These are phyloP conservation scores for Chrysolina oricalcia DNA, from an alignment of 2,888 invertebrate genomes.

Conservation along the genomic window DNA sequence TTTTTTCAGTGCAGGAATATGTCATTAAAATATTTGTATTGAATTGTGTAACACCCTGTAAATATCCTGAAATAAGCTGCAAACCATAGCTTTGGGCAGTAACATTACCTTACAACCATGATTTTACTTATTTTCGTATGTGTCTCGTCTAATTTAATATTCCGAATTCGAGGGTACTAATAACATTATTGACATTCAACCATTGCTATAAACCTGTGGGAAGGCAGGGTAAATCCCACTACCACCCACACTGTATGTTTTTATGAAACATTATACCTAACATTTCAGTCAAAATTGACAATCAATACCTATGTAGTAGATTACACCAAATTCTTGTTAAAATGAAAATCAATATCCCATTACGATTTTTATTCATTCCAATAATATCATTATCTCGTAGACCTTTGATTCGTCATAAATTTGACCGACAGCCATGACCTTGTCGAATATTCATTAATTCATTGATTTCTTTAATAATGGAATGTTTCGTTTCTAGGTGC, in stretches of 20 bases:
- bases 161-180: no score
- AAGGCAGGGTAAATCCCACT: no score
- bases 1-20: no score
- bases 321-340: constrained; percentile 8
- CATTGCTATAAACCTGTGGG: no score
- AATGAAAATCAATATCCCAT: constrained; percentile 9
- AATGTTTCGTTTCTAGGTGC: constrained; percentile 12
- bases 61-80: no score
- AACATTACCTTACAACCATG: no score
- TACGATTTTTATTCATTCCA: neutral
- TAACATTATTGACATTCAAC: no score
- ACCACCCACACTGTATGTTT: neutral
- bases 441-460: neutral
- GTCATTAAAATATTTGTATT: no score
- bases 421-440: neutral
- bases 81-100: no score
- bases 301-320: neutral
- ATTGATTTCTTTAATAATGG: constrained; percentile 15
- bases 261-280: neutral
- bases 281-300: constrained; percentile 4
- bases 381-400: neutral
- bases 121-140: no score
- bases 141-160: no score
- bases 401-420: neutral
- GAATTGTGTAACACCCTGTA: no score